A percentile compares a stretch with the other conserved stretches of the same genome.
These are phyloP conservation scores for Mormoops blainvillei DNA, from an alignment of 2,113 vertebrate species.

Conservation along the genomic window DNA sequence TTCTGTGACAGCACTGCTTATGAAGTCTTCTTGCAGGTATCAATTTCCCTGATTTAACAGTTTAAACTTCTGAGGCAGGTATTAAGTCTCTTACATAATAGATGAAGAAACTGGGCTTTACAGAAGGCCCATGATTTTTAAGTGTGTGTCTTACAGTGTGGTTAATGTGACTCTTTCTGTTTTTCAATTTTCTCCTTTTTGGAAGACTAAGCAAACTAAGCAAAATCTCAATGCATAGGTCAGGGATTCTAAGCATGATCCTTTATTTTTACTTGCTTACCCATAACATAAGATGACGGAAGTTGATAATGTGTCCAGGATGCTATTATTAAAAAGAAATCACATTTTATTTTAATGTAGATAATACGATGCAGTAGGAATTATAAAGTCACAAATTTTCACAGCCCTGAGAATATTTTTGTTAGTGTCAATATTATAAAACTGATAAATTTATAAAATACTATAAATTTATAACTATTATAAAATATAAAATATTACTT, in stretches of 20 bases:
- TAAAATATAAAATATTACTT: conserved; percentile 46
- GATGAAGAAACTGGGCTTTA: background rate
- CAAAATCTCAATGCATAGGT: background rate
- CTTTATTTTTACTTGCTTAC: background rate
- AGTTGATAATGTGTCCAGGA: background rate
- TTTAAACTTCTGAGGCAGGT: background rate
- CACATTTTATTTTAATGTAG: conserved; percentile 33
- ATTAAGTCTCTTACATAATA: background rate
- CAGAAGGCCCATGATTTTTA: background rate
- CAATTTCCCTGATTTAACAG: background rate
- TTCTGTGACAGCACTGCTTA: background rate
- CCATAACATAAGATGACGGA: background rate
- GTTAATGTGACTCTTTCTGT: background rate
- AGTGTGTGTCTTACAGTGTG: background rate
- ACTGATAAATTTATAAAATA: too few relatives aligned
- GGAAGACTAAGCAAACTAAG: background rate
- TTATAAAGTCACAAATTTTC: conserved; percentile 38
- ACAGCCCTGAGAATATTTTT: conserved; percentile 32
- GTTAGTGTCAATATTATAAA: too few relatives aligned
- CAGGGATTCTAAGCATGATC: background rate
- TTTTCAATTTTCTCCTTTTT: background rate
- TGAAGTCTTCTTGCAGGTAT: background rate
- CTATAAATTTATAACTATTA: too few relatives aligned
- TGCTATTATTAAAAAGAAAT: background rate
- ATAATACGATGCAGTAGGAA: background rate